Percentiles rank a stretch among this genome's conserved stretches.
phyloP scores from a whole-genome alignment of 2,113 vertebrate genomes.

The Phainopepla nitens region DNA sequence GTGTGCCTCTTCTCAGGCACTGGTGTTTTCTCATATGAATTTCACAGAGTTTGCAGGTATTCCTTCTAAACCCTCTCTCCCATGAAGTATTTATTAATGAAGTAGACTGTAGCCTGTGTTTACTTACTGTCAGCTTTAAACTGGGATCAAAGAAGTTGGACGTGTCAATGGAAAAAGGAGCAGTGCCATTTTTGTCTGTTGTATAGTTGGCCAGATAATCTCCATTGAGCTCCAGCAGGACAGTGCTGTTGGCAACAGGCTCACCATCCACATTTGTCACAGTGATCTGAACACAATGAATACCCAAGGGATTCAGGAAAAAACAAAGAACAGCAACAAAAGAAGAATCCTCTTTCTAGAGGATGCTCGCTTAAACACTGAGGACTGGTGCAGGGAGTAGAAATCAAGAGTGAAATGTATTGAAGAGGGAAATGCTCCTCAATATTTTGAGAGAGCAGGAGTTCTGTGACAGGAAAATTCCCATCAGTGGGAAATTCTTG shows the following conservation, averaged over 20 bases:
- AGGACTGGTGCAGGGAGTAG: neutral
- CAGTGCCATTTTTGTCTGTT: slow-evolving; percentile 52
- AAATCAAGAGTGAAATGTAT: neutral
- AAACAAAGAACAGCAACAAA: neutral
- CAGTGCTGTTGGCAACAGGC: slow-evolving; percentile 14
- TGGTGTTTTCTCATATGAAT: neutral
- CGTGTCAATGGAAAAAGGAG: slow-evolving; percentile 61
- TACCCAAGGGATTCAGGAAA: neutral
- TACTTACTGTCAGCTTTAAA: slow-evolving; percentile 64
- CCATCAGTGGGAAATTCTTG: neutral
- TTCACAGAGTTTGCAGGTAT: neutral
- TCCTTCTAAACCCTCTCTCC: neutral
- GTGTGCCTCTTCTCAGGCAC: neutral
- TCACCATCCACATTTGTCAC: slow-evolving; percentile 8
- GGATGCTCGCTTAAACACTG: neutral
- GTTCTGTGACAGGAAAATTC: neutral
- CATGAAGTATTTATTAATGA: neutral
- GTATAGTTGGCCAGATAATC: slow-evolving; percentile 49
- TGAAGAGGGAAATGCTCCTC: neutral
- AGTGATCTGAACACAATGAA: slow-evolving; percentile 36
- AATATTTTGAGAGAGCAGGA: neutral
- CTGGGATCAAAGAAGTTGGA: slow-evolving; percentile 45
- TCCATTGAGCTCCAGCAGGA: slow-evolving; percentile 58
- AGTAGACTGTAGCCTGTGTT: neutral
- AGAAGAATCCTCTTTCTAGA: neutral